Base-by-base conservation (phyloP, 2,888 invertebrate genomes). In the Caenorhabditis sp. region DNA sequence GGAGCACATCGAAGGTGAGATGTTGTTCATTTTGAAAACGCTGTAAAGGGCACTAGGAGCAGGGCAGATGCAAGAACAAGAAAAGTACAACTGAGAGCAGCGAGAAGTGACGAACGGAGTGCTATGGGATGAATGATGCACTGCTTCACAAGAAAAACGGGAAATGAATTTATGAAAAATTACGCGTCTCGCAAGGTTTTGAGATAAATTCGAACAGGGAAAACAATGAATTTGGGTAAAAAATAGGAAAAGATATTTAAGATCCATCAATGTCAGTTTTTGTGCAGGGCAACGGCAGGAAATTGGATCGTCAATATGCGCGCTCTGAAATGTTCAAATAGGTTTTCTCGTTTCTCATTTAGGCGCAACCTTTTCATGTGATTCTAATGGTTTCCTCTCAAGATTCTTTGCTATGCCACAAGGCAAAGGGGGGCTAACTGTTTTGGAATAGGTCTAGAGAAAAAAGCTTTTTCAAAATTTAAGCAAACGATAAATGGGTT, bases 251-350 rank as follows among this genome's bases (percentile, higher is more conserved):
- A 56, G 1, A 58, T 72, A 55, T 22, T 18, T n/a, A 37, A 32
- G 35, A 64, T 72, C 64, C 44, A 72, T 72, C 72, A 72, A 55
- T 50, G 55, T 72, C 62, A 61, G 5, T 4, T 18, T 47, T 18
- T 20, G 24, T 24, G 18, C 32, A n/a, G 1, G 35, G 24, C 40
- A 37, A 47, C n/a, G 26, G 22, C 72, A 64, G 72, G 72, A 72
- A 72, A 72, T 72, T 64, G 47, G 51, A 69, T 28, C 2, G 40
- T 2, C 13, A 18, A 47, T 15, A 15, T 9, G 9, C 9, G 9
- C 32, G 40, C 13, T 47, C 20, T 20, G 47, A 47, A 47, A 47
- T 4, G 18, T 47, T 20, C 3, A 1, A 3, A 18, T 20, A 3
- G 18, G 47, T 13, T 40, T 13, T 13, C 2, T 6, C 18, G n/a